These are phyloP conservation scores for Stictonetta naevosa DNA, from an alignment of 2,113 vertebrate genomes.

Conservation along the genomic window DNA sequence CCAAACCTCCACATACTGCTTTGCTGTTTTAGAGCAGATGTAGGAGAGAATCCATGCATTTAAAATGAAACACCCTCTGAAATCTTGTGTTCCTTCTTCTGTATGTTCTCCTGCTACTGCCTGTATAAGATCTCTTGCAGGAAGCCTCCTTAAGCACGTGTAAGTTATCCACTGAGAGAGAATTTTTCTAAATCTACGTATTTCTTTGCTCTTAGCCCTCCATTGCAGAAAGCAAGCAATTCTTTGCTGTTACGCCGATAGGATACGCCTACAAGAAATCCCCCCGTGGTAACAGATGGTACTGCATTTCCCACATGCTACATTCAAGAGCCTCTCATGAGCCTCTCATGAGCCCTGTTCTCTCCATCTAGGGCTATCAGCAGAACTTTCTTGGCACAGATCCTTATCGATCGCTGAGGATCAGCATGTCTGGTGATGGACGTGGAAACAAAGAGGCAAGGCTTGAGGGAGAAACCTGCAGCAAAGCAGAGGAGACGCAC, in stretches of 20 bases:
- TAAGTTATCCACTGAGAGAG: not conserved
- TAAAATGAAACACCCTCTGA: not conserved
- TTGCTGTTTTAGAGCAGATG: not conserved
- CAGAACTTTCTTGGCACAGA: not conserved
- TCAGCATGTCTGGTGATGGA: not conserved
- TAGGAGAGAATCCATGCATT: accelerated
- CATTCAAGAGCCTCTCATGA: not conserved
- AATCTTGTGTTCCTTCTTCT: not conserved
- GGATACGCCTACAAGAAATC: not conserved
- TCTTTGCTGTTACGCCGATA: not conserved
- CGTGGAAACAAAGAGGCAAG: not conserved
- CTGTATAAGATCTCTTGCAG: not conserved
- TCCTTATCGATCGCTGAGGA: not conserved
- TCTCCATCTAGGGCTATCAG: not conserved
- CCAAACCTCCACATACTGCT: not conserved
- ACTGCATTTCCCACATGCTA: not conserved
- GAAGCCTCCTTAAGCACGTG: not conserved
- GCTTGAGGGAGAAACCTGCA: not conserved
- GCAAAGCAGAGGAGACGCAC: not conserved
- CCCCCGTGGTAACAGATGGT: not conserved
- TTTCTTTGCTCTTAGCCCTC: not conserved
- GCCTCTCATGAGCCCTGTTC: not conserved
- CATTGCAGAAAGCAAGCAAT: not conserved
- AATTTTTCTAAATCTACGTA: not conserved
- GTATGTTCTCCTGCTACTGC: not conserved